Conservation (phyloP, 2,113 vertebrate genomes). For the Eulemur rufifrons region DNA sequence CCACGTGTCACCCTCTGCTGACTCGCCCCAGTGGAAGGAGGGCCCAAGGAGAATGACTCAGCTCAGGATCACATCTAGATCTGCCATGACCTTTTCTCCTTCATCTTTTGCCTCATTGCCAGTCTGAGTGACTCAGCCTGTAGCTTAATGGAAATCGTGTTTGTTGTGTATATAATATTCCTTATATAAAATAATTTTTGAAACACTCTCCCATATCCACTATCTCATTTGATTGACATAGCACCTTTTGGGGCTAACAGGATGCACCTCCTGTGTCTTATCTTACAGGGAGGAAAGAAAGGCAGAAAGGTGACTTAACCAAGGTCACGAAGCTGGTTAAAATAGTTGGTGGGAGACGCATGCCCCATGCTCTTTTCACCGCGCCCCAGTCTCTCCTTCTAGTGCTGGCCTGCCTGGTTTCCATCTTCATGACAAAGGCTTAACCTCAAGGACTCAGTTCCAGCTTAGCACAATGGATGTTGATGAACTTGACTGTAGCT, state of each 20-base stretch:
- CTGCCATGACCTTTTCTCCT: background rate
- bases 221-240: background rate
- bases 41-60: conserved; percentile 25
- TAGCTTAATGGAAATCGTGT: background rate
- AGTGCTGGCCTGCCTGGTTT: background rate
- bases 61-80: background rate
- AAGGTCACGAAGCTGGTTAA: background rate
- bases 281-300: background rate
- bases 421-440: background rate
- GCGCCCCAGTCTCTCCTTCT: background rate
- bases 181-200: background rate
- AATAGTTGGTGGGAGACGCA: background rate
- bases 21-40: background rate
- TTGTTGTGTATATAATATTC: background rate
- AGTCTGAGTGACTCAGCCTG: conserved; percentile 45
- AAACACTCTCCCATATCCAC: background rate
- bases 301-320: background rate
- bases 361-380: background rate
- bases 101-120: conserved; percentile 6
- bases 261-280: fast-evolving
- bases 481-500: background rate
- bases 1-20: background rate
- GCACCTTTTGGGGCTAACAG: background rate
- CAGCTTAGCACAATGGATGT: background rate
- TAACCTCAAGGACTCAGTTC: background rate